phyloP scores from a whole-genome alignment of 2,888 invertebrate genomes.

The Pediacus dermestoides region DNA sequence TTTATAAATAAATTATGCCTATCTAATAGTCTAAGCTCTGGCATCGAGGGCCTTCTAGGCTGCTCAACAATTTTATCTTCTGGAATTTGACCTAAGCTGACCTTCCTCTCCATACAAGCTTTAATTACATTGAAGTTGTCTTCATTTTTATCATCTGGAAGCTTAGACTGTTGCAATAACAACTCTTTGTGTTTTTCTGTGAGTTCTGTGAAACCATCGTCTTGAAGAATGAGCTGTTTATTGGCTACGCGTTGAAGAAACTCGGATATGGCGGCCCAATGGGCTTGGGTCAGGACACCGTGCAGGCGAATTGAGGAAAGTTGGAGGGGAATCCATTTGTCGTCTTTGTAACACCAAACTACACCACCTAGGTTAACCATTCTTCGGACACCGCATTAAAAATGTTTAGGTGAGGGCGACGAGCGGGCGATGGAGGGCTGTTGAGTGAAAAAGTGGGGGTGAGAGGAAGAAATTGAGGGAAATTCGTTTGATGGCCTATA shows the following conservation, averaged over 20 bases:
- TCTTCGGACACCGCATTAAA: slow-evolving; percentile 42
- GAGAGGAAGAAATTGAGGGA: too few relatives aligned
- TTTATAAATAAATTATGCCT: slow-evolving; percentile 46
- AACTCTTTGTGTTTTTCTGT: slow-evolving; percentile 46
- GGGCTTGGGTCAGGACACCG: slow-evolving; percentile 63
- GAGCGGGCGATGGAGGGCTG: too few relatives aligned
- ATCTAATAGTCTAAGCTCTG: slow-evolving; percentile 39
- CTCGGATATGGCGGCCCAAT: slow-evolving; percentile 63
- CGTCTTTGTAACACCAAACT: slow-evolving; percentile 67
- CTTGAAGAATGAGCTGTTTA: slow-evolving; percentile 59
- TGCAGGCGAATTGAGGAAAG: slow-evolving; percentile 64
- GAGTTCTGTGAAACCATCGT: slow-evolving; percentile 47
- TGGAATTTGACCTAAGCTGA: slow-evolving; percentile 40
- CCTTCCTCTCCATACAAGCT: slow-evolving; percentile 33
- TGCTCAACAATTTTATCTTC: slow-evolving; percentile 40
- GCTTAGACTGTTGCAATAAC: slow-evolving; percentile 34
- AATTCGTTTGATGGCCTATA: too few relatives aligned
- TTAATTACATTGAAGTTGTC: slow-evolving; percentile 25
- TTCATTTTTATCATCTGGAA: slow-evolving; percentile 19
- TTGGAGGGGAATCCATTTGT: slow-evolving; percentile 65
- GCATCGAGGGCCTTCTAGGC: slow-evolving; percentile 40
- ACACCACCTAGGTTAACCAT: slow-evolving; percentile 63
- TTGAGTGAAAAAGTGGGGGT: too few relatives aligned
- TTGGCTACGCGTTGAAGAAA: slow-evolving; percentile 63
- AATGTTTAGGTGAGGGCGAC: too few relatives aligned